Evolutionary conservation across 1,140 invertebrate species (phyloP).

Genomic region (Meloidogyne hapla): DNA sequence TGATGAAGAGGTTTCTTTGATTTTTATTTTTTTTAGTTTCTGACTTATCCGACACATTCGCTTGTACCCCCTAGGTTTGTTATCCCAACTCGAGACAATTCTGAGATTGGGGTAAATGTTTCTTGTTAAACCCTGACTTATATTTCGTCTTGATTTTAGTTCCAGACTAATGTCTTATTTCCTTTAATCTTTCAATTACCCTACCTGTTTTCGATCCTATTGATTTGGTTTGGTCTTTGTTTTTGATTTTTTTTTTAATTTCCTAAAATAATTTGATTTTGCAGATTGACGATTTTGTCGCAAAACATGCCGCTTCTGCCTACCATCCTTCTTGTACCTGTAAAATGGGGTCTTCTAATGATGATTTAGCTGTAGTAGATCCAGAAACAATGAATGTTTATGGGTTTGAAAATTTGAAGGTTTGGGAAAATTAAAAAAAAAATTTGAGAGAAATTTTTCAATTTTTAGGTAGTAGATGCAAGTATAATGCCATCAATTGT

Average conservation of each 20-base stretch:
- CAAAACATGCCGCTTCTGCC: conserved; percentile 65
- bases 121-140: no score
- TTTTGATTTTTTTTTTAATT: background rate
- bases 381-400: conserved; percentile 64
- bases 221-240: background rate
- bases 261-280: background rate
- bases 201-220: no score
- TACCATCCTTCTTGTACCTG: conserved; percentile 69
- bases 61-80: no score
- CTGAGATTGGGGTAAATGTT: no score
- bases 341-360: conserved; percentile 66
- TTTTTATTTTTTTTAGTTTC: background rate
- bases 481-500: conserved; percentile 69
- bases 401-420: conserved; percentile 66
- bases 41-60: no score
- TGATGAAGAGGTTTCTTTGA: conserved; percentile 49
- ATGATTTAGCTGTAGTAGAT: conserved; percentile 67
- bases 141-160: no score
- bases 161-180: no score
- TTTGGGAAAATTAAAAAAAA: conserved; percentile 14
- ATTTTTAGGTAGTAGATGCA: conserved; percentile 67
- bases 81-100: no score
- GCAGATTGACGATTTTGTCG: conserved; percentile 56
- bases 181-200: no score
- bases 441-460: background rate